These are phyloP conservation scores for Zaprionus davidi DNA, from an alignment of 1,140 invertebrate species.

Conservation along the genomic window DNA sequence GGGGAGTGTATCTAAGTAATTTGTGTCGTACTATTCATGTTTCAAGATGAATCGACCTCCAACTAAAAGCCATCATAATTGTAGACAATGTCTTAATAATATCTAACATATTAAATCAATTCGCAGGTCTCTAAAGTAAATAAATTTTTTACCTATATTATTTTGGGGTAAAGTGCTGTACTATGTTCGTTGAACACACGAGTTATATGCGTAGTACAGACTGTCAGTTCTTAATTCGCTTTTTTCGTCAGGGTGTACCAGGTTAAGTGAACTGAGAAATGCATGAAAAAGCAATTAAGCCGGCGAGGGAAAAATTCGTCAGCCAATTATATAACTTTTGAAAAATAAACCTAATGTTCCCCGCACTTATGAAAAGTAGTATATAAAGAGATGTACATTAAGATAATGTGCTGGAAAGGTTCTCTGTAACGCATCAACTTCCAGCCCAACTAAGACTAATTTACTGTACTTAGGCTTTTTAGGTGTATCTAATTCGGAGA, in stretches of 20 bases:
- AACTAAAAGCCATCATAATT: background rate
- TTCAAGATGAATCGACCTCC: background rate
- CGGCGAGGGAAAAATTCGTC: background rate
- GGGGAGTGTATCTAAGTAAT: background rate
- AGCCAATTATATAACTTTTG: conserved; percentile 14
- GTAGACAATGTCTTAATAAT: background rate
- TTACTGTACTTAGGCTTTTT: background rate
- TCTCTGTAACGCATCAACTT: background rate
- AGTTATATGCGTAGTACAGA: conserved; percentile 13
- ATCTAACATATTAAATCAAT: background rate
- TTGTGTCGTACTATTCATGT: background rate
- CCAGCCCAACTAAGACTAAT: background rate
- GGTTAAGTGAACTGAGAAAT: conserved; percentile 33
- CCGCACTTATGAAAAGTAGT: background rate
- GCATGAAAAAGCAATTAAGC: conserved; percentile 36
- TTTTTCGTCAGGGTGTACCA: conserved; percentile 22
- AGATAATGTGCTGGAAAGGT: background rate
- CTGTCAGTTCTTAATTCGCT: conserved; percentile 3
- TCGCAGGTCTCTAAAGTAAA: background rate
- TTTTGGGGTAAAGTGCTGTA: background rate
- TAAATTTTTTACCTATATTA: background rate
- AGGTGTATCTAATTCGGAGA: background rate
- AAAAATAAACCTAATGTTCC: conserved; percentile 8
- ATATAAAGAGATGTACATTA: background rate
- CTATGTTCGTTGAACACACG: background rate